Evolutionary conservation across 1,140 invertebrate species (phyloP).

Genomic region (Belonocnema kinseyi): DNA sequence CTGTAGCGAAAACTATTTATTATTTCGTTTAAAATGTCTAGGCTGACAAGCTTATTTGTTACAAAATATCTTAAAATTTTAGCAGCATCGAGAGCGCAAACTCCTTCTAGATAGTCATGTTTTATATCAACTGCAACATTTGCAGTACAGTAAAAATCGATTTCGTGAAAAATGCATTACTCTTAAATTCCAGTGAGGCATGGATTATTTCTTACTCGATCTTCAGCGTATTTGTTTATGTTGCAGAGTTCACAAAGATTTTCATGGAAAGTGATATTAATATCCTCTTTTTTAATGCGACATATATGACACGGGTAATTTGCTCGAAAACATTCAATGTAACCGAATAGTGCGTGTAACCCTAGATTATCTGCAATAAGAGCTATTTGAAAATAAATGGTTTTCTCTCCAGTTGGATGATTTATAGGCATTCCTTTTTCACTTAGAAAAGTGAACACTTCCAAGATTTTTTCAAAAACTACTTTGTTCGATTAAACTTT

Average conservation of each 20-base stretch:
- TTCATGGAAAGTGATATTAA: neutral
- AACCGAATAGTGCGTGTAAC: neutral
- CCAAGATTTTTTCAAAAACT: neutral
- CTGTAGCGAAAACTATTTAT: too few species aligned
- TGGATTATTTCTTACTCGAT: too few species aligned
- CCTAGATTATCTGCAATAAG: conserved; percentile 1
- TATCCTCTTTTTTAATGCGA: neutral
- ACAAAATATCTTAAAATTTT: neutral
- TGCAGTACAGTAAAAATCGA: too few species aligned
- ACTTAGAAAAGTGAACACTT: neutral
- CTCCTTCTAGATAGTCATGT: too few species aligned
- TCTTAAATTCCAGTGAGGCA: too few species aligned
- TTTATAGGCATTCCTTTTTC: neutral
- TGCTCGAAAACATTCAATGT: conserved; percentile 3
- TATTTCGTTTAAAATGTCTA: too few species aligned
- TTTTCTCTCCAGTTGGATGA: neutral
- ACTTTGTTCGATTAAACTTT: neutral
- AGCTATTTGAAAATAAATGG: neutral
- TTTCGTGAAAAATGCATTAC: too few species aligned
- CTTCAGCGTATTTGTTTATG: neutral
- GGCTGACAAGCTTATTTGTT: too few species aligned
- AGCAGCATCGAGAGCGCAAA: too few species aligned
- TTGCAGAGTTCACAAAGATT: neutral
- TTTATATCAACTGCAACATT: too few species aligned
- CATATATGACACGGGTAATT: conserved; percentile 7